phyloP scores from a whole-genome alignment of 2,113 vertebrate genomes.

The Peromyscus maniculatus region DNA sequence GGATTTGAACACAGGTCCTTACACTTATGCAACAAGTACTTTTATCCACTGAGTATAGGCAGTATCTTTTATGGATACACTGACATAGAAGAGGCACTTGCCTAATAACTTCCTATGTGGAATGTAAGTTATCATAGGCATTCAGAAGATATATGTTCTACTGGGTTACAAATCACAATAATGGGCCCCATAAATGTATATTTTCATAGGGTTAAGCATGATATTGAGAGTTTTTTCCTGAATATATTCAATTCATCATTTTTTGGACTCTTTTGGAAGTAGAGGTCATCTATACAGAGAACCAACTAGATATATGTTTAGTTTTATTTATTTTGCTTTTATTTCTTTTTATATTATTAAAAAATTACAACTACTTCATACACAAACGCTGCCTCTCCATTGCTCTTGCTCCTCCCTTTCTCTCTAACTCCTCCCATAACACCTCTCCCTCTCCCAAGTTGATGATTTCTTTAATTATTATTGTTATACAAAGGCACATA shows the following conservation, averaged over 20 bases:
- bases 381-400: neutral
- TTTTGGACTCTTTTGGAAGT: neutral
- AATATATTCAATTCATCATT: neutral
- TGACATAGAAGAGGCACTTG: neutral
- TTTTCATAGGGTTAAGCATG: neutral
- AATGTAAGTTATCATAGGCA: neutral
- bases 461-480: neutral
- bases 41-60: neutral
- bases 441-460: neutral
- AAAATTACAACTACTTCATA: neutral
- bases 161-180: slow-evolving; percentile 18
- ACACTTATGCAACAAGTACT: neutral
- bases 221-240: neutral
- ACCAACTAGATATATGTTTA: neutral
- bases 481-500: neutral
- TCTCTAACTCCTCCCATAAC: neutral
- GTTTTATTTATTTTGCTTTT: neutral
- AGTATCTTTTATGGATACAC: neutral
- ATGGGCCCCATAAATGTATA: neutral
- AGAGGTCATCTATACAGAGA: neutral
- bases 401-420: neutral
- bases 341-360: neutral
- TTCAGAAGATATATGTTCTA: neutral
- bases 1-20: neutral
- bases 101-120: neutral